A percentile compares a stretch with the other conserved stretches of the same genome.
Conservation (phyloP, 2,797 vertebrate genomes). For the Enoplosus armatus region DNA sequence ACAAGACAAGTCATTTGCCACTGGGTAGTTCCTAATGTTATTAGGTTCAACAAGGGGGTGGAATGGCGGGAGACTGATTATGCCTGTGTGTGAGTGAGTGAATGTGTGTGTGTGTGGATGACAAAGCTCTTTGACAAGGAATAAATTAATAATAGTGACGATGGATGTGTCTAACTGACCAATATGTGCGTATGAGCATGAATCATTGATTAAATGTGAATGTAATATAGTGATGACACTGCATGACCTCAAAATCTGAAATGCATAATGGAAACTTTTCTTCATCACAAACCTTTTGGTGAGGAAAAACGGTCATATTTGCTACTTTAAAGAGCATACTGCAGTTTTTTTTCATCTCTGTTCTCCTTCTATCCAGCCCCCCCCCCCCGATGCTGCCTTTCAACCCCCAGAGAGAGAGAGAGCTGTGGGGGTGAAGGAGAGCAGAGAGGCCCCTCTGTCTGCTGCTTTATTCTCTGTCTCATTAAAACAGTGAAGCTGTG, state of each 20-base stretch:
- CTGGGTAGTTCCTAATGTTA: slow-evolving; percentile 29
- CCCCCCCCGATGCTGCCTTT: slow-evolving; percentile 20
- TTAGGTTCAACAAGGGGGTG: slow-evolving; percentile 67
- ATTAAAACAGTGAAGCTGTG: slow-evolving; percentile 72
- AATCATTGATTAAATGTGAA: background rate
- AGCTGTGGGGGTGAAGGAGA: slow-evolving; percentile 43
- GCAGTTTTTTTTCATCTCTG: background rate
- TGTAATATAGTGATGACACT: background rate
- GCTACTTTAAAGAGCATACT: background rate
- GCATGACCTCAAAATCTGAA: background rate
- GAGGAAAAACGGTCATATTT: background rate
- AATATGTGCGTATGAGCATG: slow-evolving; percentile 12
- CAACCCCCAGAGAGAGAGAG: slow-evolving; percentile 45
- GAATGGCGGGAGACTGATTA: slow-evolving; percentile 78
- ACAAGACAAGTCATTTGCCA: slow-evolving; percentile 43
- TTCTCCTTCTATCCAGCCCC: slow-evolving; percentile 13
- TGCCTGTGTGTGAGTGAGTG: slow-evolving; percentile 10
- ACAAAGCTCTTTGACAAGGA: slow-evolving; percentile 18
- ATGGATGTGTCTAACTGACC: background rate
- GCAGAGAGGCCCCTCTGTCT: slow-evolving; percentile 75
- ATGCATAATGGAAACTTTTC: background rate
- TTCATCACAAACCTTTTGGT: background rate
- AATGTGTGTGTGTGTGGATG: slow-evolving; percentile 21
- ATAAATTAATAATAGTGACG: slow-evolving; percentile 28
- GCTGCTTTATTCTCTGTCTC: slow-evolving; percentile 56